phyloP scores from a whole-genome alignment of 2,113 vertebrate species.

The Rhineura floridana region DNA sequence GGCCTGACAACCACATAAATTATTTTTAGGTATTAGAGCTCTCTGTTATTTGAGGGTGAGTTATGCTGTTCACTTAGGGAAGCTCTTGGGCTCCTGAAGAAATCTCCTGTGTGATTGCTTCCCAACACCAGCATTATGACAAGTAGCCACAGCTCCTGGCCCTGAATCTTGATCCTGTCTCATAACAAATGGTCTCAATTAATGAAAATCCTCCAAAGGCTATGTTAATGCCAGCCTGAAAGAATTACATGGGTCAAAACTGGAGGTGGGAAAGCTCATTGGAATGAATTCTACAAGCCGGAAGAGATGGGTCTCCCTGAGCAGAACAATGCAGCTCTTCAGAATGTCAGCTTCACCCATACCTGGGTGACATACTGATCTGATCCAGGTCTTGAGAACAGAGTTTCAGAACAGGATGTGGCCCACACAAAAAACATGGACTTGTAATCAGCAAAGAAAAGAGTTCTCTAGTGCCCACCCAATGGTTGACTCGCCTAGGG shows the following conservation, averaged over 20 bases:
- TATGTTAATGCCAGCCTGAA: neutral
- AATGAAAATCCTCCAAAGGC: constrained; percentile 6
- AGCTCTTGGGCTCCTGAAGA: neutral
- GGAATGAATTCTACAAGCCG: neutral
- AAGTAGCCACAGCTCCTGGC: neutral
- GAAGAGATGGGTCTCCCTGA: neutral
- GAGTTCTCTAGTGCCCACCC: no score
- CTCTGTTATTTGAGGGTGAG: neutral
- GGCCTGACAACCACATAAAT: constrained; percentile 14
- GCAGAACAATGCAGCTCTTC: neutral
- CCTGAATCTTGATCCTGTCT: neutral
- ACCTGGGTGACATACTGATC: no score
- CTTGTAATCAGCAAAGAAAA: no score
- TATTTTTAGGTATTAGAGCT: neutral
- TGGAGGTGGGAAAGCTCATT: neutral
- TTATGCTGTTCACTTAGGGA: constrained; percentile 6
- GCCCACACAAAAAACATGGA: no score
- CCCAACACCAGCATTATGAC: neutral
- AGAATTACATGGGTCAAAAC: neutral
- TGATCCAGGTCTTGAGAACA: no score
- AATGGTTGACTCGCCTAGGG: no score
- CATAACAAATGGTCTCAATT: constrained; percentile 8
- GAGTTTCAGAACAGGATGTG: no score
- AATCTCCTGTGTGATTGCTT: neutral
- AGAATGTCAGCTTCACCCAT: neutral